Percentiles rank a stretch among this genome's conserved stretches.
phyloP scores from a whole-genome alignment of 2,797 vertebrate genomes.

The Cercopithecus mitis region DNA sequence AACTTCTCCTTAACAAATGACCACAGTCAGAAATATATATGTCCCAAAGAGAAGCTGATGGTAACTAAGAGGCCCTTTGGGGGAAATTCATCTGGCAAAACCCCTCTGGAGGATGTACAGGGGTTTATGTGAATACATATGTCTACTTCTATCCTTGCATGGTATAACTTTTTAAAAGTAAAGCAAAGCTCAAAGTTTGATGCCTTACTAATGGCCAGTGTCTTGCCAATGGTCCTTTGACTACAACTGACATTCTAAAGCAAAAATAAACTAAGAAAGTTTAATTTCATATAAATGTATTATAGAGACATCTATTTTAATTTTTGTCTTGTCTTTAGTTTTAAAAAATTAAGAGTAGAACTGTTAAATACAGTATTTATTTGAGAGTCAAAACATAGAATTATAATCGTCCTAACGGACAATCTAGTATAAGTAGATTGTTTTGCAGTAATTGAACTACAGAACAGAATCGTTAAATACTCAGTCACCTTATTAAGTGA shows the following conservation, averaged over 20 bases:
- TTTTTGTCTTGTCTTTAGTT: not conserved
- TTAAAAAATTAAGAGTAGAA: not conserved
- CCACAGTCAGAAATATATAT: conserved; percentile 50
- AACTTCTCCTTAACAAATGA: conserved; percentile 59
- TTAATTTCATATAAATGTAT: not conserved
- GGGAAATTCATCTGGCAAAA: conserved; percentile 63
- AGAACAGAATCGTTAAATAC: not conserved
- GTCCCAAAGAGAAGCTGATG: conserved; percentile 45
- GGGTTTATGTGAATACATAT: conserved; percentile 24
- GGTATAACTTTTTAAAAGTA: not conserved
- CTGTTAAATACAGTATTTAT: not conserved
- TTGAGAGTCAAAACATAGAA: conserved; percentile 32
- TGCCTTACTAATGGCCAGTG: not conserved
- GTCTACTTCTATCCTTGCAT: conserved; percentile 27
- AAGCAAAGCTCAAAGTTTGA: conserved; percentile 38
- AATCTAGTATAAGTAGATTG: not conserved
- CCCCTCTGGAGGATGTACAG: not conserved
- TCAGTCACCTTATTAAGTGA: not conserved
- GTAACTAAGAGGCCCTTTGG: conserved; percentile 53
- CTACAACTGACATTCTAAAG: not conserved
- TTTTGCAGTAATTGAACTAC: not conserved
- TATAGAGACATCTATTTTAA: not conserved
- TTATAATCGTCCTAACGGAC: not conserved
- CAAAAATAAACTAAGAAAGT: conserved; percentile 24
- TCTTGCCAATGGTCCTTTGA: not conserved